Conservation (phyloP, 2,888 invertebrate species). For the Pedicia rivosa region DNA sequence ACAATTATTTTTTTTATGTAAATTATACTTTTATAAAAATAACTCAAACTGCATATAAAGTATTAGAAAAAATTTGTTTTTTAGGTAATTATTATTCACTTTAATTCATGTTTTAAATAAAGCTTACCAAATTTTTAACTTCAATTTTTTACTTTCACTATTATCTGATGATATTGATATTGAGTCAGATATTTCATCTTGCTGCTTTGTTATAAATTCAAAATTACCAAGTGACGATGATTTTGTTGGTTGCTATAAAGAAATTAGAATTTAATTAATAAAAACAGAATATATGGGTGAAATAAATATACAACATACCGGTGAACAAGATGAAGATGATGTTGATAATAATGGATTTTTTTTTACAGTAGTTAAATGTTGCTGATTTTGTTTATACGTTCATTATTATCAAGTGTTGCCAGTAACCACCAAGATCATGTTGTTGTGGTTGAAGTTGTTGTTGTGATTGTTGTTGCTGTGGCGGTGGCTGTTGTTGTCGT, state of each 20-base stretch:
- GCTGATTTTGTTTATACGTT: slow-evolving; percentile 10
- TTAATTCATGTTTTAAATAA: no score
- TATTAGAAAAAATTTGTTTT: no score
- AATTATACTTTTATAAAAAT: no score
- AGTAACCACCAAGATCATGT: slow-evolving; percentile 14
- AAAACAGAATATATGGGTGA: no score
- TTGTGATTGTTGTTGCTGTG: background rate
- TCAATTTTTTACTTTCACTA: slow-evolving; percentile 23
- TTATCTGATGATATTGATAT: slow-evolving; percentile 24
- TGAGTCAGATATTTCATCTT: slow-evolving; percentile 18
- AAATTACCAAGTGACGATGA: slow-evolving; percentile 15
- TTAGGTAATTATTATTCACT: no score
- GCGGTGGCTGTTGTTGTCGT: no score
- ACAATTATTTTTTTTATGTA: no score
- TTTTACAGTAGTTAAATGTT: no score
- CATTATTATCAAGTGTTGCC: slow-evolving; percentile 13
- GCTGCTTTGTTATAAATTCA: slow-evolving; percentile 10
- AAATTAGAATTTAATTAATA: no score
- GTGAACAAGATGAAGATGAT: no score
- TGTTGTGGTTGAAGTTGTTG: slow-evolving; percentile 5
- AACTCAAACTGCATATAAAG: no score
- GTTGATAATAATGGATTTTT: background rate
- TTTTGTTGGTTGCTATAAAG: slow-evolving; percentile 11
- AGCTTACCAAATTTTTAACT: slow-evolving; percentile 30
- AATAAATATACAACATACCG: no score